These are phyloP conservation scores for Mungos mungo DNA, from an alignment of 2,113 vertebrate species.

Conservation along the genomic window DNA sequence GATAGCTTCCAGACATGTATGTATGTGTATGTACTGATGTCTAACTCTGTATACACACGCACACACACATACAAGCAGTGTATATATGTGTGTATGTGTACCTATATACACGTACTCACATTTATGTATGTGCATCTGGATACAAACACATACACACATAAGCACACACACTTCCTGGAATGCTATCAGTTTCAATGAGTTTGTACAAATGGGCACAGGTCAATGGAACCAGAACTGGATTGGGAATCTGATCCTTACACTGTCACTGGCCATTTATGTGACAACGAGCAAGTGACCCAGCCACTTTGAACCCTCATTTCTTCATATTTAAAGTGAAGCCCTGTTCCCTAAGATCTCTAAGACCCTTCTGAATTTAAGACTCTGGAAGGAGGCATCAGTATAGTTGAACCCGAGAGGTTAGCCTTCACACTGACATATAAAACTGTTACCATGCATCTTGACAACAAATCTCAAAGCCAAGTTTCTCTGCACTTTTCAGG, in stretches of 20 bases:
- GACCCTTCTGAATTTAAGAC: background rate
- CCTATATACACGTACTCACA: background rate
- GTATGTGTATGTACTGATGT: background rate
- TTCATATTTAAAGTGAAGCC: background rate
- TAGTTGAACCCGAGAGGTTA: background rate
- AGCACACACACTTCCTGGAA: background rate
- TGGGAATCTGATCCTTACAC: background rate
- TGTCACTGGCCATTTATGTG: background rate
- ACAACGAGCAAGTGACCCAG: background rate
- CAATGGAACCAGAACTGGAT: background rate
- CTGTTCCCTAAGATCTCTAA: background rate
- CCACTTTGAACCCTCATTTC: background rate
- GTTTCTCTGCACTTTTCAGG: constrained; percentile 67
- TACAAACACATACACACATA: too few species aligned
- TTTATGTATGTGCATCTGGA: background rate
- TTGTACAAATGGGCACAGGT: background rate
- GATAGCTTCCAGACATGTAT: background rate
- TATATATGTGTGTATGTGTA: background rate
- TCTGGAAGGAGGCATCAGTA: background rate
- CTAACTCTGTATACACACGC: background rate
- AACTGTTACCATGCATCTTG: background rate
- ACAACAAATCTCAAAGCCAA: background rate
- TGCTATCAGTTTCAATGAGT: background rate
- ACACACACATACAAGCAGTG: background rate
- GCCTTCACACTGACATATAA: fast-evolving